These are phyloP conservation scores for Tenodera sinensis DNA, from an alignment of 2,888 invertebrate genomes.

Conservation along the genomic window DNA sequence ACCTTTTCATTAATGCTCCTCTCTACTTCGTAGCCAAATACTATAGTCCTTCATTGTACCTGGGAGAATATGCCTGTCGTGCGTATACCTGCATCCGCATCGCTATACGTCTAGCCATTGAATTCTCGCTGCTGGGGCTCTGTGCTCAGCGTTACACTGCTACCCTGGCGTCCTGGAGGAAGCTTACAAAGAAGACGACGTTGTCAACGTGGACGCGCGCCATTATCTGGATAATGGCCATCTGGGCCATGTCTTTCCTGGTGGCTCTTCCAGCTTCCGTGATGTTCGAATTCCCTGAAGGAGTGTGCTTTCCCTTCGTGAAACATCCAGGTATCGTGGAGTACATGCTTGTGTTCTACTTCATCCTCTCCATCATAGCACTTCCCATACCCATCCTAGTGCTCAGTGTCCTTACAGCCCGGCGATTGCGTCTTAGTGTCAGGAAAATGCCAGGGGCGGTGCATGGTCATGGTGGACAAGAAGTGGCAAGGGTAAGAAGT, in stretches of 20 bases:
- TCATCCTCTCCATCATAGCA: neutral
- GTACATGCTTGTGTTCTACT: neutral
- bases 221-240: neutral
- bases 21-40: conserved; percentile 1
- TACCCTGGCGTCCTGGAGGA: neutral
- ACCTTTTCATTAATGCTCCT: neutral
- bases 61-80: neutral
- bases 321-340: neutral
- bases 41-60: neutral
- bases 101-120: neutral
- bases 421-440: neutral
- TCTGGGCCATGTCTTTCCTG: neutral
- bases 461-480: neutral
- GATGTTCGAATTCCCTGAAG: neutral
- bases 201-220: neutral
- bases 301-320: neutral
- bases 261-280: neutral
- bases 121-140: neutral
- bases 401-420: neutral
- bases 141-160: neutral
- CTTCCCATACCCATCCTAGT: neutral
- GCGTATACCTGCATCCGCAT: neutral
- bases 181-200: neutral
- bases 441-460: neutral
- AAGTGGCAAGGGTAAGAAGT: neutral